phyloP scores from a whole-genome alignment of 2,888 invertebrate species.

The Dynastes grantii region DNA sequence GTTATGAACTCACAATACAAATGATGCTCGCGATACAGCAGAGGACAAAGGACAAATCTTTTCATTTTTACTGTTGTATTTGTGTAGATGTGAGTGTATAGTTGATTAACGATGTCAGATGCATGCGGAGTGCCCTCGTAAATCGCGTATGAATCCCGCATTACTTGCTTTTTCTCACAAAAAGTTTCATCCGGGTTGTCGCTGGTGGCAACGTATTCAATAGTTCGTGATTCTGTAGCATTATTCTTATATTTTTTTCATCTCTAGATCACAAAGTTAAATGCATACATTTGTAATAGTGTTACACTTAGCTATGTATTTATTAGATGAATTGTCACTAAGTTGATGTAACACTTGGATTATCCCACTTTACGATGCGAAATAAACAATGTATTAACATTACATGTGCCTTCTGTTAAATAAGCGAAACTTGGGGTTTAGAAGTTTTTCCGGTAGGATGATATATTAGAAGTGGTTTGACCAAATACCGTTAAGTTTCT shows the following conservation, averaged over 20 bases:
- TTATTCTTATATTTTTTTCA: slow-evolving; percentile 55
- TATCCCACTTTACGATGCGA: no score
- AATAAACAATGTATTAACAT: neutral
- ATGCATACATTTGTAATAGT: neutral
- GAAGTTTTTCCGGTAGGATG: neutral
- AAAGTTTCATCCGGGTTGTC: slow-evolving; percentile 56
- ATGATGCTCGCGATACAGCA: slow-evolving; percentile 49
- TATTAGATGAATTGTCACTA: no score
- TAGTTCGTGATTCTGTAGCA: slow-evolving; percentile 57
- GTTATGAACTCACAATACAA: slow-evolving; percentile 56
- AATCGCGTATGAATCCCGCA: slow-evolving; percentile 62
- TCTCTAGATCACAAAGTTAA: slow-evolving; percentile 20
- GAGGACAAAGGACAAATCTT: slow-evolving; percentile 57
- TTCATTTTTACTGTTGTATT: slow-evolving; percentile 53
- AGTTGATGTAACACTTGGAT: neutral
- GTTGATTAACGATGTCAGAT: slow-evolving; percentile 61
- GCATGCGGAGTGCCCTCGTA: slow-evolving; percentile 63
- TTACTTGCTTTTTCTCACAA: slow-evolving; percentile 63
- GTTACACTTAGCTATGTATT: slow-evolving; percentile 1
- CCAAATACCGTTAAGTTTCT: slow-evolving; percentile 9
- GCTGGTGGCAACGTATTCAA: slow-evolving; percentile 59
- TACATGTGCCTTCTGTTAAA: neutral
- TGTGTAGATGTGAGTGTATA: slow-evolving; percentile 54
- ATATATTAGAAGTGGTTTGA: neutral
- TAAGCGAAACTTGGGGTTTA: neutral